These are phyloP conservation scores for Pagrus major DNA, from an alignment of 2,113 vertebrate species.

Conservation along the genomic window DNA sequence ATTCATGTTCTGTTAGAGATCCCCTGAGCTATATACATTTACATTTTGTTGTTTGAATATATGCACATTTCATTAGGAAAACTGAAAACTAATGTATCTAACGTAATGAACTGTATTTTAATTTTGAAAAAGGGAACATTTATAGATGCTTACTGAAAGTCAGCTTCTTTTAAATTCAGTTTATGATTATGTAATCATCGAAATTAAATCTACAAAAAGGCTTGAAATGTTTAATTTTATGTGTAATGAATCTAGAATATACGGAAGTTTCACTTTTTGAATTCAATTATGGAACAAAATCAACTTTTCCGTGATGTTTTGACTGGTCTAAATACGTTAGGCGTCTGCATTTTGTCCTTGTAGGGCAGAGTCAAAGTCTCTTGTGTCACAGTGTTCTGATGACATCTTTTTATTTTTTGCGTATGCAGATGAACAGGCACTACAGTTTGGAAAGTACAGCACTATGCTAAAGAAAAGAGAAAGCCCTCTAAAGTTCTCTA, in stretches of 20 bases:
- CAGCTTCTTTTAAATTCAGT: too few species aligned
- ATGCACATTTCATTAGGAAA: neutral
- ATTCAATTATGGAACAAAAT: too few species aligned
- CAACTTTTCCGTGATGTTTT: too few species aligned
- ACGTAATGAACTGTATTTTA: too few species aligned
- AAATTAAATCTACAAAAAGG: too few species aligned
- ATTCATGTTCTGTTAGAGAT: neutral
- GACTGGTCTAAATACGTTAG: too few species aligned
- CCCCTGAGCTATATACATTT: neutral
- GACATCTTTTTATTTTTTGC: slow-evolving; percentile 74
- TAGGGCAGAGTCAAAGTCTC: neutral
- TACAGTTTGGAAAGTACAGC: slow-evolving; percentile 73
- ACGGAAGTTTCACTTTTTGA: too few species aligned
- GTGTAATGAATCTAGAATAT: too few species aligned
- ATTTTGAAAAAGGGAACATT: neutral
- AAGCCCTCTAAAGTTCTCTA: slow-evolving; percentile 48
- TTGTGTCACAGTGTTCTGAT: slow-evolving; percentile 30
- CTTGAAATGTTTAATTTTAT: too few species aligned
- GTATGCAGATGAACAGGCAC: slow-evolving; percentile 73
- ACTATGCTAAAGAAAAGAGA: slow-evolving; percentile 52
- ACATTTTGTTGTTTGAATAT: neutral
- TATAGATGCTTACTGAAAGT: too few species aligned
- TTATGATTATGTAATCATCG: too few species aligned
- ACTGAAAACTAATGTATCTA: neutral
- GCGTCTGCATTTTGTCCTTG: neutral